These are phyloP conservation scores for Otolemur crassicaudatus DNA, from an alignment of 2,797 vertebrate species.

Conservation along the genomic window DNA sequence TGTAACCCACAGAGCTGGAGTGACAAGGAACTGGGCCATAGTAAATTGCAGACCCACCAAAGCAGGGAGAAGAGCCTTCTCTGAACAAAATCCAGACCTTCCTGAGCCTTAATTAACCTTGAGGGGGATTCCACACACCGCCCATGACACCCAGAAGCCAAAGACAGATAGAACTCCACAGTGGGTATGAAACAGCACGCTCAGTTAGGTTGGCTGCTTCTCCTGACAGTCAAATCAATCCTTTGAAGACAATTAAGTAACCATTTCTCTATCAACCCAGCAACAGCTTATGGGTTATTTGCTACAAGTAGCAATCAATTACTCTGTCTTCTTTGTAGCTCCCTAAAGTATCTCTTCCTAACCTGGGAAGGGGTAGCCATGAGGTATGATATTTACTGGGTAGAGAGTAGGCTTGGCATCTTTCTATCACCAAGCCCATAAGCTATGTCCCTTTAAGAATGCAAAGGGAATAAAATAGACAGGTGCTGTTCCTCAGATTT, in stretches of 20 bases:
- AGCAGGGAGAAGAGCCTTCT: neutral
- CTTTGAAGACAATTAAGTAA: slow-evolving; percentile 82
- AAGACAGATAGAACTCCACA: neutral
- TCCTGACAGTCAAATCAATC: slow-evolving; percentile 77
- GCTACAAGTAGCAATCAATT: slow-evolving; percentile 79
- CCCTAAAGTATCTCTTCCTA: slow-evolving; percentile 71
- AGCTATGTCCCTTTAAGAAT: neutral
- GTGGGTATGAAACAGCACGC: slow-evolving; percentile 42
- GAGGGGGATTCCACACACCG: rapidly evolving
- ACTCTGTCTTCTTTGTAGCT: slow-evolving; percentile 74
- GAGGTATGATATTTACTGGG: slow-evolving; percentile 25
- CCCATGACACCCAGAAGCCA: neutral
- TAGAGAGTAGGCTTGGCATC: neutral
- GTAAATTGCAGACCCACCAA: neutral
- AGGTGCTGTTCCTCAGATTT: neutral
- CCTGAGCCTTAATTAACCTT: neutral
- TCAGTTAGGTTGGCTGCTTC: slow-evolving; percentile 64
- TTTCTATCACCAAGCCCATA: neutral
- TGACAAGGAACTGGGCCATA: neutral
- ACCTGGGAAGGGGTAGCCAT: neutral
- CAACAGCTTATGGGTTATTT: slow-evolving; percentile 68
- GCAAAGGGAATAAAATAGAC: neutral
- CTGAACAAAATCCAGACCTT: neutral
- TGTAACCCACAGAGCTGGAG: neutral
- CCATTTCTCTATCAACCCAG: slow-evolving; percentile 75